phyloP scores from a whole-genome alignment of 2,113 vertebrate species.

The Hippolais icterina region DNA sequence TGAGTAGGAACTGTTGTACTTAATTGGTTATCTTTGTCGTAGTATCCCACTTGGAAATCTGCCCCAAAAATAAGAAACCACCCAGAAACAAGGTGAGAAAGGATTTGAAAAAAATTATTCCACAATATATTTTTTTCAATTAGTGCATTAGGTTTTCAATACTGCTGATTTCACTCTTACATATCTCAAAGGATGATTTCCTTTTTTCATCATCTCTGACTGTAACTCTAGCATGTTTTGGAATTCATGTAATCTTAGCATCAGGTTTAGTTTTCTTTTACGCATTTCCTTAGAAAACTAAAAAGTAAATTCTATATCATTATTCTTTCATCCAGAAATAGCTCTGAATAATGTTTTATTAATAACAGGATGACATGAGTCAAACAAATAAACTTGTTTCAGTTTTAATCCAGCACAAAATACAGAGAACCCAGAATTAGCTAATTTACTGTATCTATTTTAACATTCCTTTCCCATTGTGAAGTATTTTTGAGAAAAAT shows the following conservation, averaged over 20 bases:
- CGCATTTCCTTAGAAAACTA: constrained; percentile 20
- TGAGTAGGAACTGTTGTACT: neutral
- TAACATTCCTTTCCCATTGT: neutral
- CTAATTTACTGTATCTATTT: neutral
- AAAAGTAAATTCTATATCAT: neutral
- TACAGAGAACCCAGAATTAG: neutral
- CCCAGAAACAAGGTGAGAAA: neutral
- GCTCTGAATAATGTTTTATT: constrained; percentile 7
- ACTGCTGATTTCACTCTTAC: neutral
- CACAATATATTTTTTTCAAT: neutral
- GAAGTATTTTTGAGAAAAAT: neutral
- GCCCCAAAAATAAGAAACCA: neutral
- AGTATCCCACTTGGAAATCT: neutral
- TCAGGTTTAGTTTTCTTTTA: neutral
- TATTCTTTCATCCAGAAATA: constrained; percentile 20
- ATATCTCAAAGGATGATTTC: neutral
- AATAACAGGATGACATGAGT: neutral
- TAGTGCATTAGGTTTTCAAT: neutral
- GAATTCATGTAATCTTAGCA: neutral
- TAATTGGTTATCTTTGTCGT: neutral
- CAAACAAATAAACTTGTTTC: neutral
- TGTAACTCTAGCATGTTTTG: neutral
- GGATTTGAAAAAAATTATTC: neutral
- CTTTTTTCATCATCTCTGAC: neutral
- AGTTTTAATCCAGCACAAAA: neutral